Evolutionary conservation across 2,888 invertebrate genomes (phyloP), one percentile per base, ranked within the genome.

Genomic region (Mythimna vitellina): DNA sequence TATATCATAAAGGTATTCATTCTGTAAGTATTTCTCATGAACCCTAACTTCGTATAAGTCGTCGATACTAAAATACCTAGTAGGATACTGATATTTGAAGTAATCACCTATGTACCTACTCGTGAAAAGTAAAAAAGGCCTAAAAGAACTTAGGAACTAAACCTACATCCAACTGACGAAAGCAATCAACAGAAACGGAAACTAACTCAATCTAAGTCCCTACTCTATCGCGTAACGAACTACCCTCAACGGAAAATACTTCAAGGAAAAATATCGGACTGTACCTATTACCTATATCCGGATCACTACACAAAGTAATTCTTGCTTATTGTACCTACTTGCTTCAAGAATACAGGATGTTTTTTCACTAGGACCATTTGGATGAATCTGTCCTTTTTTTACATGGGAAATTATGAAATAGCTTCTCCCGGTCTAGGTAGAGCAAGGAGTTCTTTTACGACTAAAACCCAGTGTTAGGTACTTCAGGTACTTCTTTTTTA

Each of bases 251-350:
- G 12, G 63, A 63, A 62, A 53, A 6, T 54, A 42, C 14, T 65
- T 65, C 54, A 42, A 38, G 46, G 57, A 76, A 63, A 64, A 65
- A 73, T 68, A 72, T 56, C 12, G 46, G 54, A 20, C 29, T 14
- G 20, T 64, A 6, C 46, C 46, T 46, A 51, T 35, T 53, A 29
- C 61, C 22, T n/a, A 63, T 65, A 60, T 72, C 54, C 76, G 75
- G 57, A 72, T 20, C 66, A 66, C 29, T 74, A 69, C 60, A 76
- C 64, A 60, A 75, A 75, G 76, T 76, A 66, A 80, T 78, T 70
- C 29, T 25, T 63, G 51, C 29, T 63, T 76, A 56, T 80, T 68
- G 67, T 54, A 42, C 17, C 20, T 29, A 49, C 25, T 70, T 20
- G 25, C 53, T 71, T 57, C 57, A 63, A 68, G 63, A 66, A 79